Evolutionary conservation across 2,888 invertebrate genomes (phyloP).

Genomic region (Drosophila austrosaltans): DNA sequence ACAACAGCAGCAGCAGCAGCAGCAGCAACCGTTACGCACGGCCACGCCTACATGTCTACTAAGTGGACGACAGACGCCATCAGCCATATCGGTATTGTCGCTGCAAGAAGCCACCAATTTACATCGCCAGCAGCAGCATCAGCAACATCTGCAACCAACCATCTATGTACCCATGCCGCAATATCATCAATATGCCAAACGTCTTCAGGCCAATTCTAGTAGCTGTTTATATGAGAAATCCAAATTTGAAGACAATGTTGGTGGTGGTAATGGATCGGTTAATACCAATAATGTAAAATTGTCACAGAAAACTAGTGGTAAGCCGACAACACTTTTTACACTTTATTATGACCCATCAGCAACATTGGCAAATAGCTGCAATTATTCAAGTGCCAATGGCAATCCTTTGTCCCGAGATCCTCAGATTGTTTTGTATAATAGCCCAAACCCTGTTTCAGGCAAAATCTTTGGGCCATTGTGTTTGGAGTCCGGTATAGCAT

Average conservation of each 20-base stretch:
- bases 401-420: neutral
- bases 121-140: slow-evolving; percentile 51
- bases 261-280: slow-evolving; percentile 10
- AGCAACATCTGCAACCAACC: slow-evolving; percentile 56
- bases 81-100: slow-evolving; percentile 75
- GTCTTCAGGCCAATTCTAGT: slow-evolving; percentile 67
- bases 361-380: slow-evolving; percentile 50
- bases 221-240: slow-evolving; percentile 75
- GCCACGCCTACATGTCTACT: slow-evolving; percentile 68
- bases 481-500: neutral
- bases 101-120: slow-evolving; percentile 71
- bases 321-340: neutral
- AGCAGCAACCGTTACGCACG: slow-evolving; percentile 63
- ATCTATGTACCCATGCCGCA: slow-evolving; percentile 64
- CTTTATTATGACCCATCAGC: neutral
- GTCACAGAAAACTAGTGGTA: slow-evolving; percentile 7
- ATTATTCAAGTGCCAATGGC: slow-evolving; percentile 62
- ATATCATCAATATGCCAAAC: slow-evolving; percentile 76
- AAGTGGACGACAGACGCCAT: slow-evolving; percentile 79
- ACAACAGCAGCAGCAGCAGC: slow-evolving; percentile 20
- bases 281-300: slow-evolving; percentile 39
- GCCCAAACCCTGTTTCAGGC: slow-evolving; percentile 30
- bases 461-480: slow-evolving; percentile 27
- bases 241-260: slow-evolving; percentile 19
- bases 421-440: neutral